Evolutionary conservation across 2,888 invertebrate genomes (phyloP).

Genomic region (Blomia tropicalis): DNA sequence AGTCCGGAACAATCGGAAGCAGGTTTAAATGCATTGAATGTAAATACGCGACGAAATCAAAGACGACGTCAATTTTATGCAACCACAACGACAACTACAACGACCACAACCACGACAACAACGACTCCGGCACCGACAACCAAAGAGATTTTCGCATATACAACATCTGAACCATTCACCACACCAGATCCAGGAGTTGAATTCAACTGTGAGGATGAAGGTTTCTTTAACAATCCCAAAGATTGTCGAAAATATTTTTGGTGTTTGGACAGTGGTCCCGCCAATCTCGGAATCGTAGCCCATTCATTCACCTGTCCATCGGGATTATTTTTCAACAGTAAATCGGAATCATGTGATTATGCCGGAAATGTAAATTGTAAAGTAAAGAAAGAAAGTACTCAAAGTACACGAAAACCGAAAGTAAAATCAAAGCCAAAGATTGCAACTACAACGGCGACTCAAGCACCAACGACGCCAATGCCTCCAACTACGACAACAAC

Average conservation of each 20-base stretch:
- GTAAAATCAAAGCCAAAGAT: slow-evolving; percentile 16
- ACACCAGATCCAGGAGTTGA: slow-evolving; percentile 75
- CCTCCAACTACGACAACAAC: slow-evolving; percentile 28
- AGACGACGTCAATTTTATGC: slow-evolving; percentile 5
- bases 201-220: slow-evolving; percentile 80
- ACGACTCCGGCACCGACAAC: slow-evolving; percentile 23
- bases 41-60: slow-evolving; percentile 28
- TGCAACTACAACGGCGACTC: slow-evolving; percentile 24
- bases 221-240: slow-evolving; percentile 74
- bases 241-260: slow-evolving; percentile 90
- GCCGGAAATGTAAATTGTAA: slow-evolving; percentile 54
- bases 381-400: slow-evolving; percentile 20
- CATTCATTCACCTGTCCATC: slow-evolving; percentile 86
- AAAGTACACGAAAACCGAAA: slow-evolving; percentile 18
- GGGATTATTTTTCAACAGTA: slow-evolving; percentile 74
- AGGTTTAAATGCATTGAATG: slow-evolving; percentile 41
- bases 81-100: slow-evolving; percentile 37
- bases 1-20: slow-evolving; percentile 45
- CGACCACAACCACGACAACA: slow-evolving; percentile 36
- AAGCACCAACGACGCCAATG: slow-evolving; percentile 28
- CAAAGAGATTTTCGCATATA: slow-evolving; percentile 4
- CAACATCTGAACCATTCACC: slow-evolving; percentile 64
- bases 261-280: slow-evolving; percentile 61
- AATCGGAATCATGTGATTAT: slow-evolving; percentile 79
- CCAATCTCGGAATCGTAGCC: slow-evolving; percentile 71